Percentiles rank a stretch among this genome's conserved stretches.
Evolutionary conservation across 2,797 vertebrate genomes (phyloP).

Genomic region (Cyclopterus lumpus): DNA sequence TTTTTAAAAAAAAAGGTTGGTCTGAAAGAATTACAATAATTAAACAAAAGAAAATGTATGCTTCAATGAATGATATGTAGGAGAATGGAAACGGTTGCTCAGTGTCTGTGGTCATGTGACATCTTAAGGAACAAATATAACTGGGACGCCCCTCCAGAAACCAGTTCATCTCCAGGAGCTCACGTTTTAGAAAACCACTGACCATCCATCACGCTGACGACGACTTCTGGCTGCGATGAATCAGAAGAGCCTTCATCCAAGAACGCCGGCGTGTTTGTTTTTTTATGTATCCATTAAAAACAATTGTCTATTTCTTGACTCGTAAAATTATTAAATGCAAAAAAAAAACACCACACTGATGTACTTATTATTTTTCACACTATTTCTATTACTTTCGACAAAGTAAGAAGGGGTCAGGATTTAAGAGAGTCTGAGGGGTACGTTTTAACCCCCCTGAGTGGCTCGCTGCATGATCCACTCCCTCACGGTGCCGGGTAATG

Average conservation of each 20-base stretch:
- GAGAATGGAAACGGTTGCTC: background rate
- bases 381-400: background rate
- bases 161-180: background rate
- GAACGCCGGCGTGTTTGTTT: no score
- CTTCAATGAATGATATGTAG: background rate
- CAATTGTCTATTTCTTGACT: background rate
- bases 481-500: no score
- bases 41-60: no score
- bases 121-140: background rate
- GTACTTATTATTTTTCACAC: background rate
- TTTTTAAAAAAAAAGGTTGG: no score
- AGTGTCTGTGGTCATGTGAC: background rate
- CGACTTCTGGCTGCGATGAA: background rate
- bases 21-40: background rate
- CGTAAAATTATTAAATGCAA: background rate
- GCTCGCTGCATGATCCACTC: no score
- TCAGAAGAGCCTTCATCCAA: no score
- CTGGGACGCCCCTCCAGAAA: background rate
- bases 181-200: background rate
- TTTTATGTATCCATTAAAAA: no score
- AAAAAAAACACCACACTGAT: conserved; percentile 6
- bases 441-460: no score
- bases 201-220: background rate
- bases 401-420: conserved; percentile 6
- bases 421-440: no score